Conservation (phyloP, 2,797 vertebrate species). For the Zenarchopterus dispar region DNA sequence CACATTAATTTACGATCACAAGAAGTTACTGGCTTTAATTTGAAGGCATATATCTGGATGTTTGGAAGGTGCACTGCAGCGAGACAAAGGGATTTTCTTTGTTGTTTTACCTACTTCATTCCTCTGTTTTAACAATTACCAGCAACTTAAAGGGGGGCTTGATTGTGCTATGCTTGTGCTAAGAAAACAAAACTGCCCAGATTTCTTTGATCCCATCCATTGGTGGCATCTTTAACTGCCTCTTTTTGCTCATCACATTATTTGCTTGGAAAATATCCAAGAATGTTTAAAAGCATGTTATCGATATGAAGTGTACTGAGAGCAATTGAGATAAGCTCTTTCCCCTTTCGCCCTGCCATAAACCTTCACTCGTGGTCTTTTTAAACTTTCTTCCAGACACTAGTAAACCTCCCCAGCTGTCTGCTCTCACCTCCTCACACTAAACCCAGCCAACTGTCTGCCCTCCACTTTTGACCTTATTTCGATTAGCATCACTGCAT, state of each 20-base stretch:
- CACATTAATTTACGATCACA: no score
- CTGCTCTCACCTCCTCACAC: conserved; percentile 59
- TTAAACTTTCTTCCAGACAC: conserved; percentile 73
- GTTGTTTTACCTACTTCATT: conserved; percentile 55
- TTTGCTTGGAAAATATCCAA: conserved; percentile 25
- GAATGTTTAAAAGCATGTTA: conserved; percentile 22
- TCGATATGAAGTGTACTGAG: conserved; percentile 36
- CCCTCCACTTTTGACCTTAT: conserved; percentile 75
- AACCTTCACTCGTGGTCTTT: conserved; percentile 73
- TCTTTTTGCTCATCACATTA: conserved; percentile 31
- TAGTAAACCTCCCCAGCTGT: conserved; percentile 75
- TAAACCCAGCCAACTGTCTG: conserved; percentile 76
- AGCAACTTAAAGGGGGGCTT: conserved; percentile 16
- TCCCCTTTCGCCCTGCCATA: conserved; percentile 57
- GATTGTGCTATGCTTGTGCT: conserved; percentile 19
- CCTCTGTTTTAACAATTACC: conserved; percentile 34
- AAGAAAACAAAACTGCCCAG: conserved; percentile 15
- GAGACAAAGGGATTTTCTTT: conserved; percentile 19
- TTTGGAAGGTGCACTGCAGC: conserved; percentile 34
- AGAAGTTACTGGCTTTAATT: no score
- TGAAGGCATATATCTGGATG: conserved; percentile 24
- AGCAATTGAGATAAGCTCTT: conserved; percentile 65
- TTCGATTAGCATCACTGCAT: conserved; percentile 68
- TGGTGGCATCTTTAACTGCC: conserved; percentile 18
- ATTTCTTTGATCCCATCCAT: conserved; percentile 24